Evolutionary conservation across 2,113 vertebrate species (phyloP).

Genomic region (Entomyzon cyanotis): DNA sequence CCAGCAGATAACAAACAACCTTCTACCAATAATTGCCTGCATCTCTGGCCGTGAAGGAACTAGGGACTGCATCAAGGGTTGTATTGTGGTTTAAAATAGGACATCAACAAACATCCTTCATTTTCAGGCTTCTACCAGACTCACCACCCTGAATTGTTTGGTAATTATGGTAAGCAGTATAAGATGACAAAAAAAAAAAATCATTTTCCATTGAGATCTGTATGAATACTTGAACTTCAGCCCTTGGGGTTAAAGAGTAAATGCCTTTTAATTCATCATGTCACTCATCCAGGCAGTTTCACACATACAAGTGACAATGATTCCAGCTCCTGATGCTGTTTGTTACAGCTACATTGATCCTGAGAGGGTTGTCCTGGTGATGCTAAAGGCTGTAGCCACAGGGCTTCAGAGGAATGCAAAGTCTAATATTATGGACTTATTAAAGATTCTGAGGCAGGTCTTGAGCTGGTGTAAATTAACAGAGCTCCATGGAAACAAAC

Average conservation of each 20-base stretch:
- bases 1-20: neutral
- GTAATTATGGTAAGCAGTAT: neutral
- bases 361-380: neutral
- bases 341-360: neutral
- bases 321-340: neutral
- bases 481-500: slow-evolving; percentile 38
- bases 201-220: neutral
- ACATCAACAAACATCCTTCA: neutral
- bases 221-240: neutral
- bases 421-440: neutral
- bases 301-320: neutral
- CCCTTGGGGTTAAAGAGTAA: neutral
- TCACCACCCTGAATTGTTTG: neutral
- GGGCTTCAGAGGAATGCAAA: neutral
- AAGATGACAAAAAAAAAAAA: neutral
- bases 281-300: neutral
- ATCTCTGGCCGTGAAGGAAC: neutral
- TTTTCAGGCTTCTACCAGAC: neutral
- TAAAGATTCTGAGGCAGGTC: slow-evolving; percentile 12
- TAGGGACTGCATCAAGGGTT: neutral
- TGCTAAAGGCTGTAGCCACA: neutral
- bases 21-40: neutral
- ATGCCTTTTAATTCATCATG: neutral
- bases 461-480: neutral
- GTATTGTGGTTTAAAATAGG: neutral